phyloP scores from a whole-genome alignment of 1,140 invertebrate species.

The Cyclina sinensis region DNA sequence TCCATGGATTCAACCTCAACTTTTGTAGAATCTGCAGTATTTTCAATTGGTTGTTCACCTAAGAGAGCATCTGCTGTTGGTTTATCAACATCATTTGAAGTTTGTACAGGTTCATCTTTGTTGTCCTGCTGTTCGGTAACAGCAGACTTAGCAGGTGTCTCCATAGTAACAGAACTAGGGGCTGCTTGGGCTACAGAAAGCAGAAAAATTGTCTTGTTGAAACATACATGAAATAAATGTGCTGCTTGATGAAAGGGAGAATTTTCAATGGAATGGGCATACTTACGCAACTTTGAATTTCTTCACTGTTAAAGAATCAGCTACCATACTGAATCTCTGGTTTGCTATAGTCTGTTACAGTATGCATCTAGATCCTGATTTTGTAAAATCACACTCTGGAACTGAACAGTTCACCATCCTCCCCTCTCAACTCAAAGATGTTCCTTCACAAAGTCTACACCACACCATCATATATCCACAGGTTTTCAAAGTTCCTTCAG shows the following conservation, averaged over 20 bases:
- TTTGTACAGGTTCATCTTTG: background rate
- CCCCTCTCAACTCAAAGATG: too few species aligned
- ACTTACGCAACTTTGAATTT: conserved; percentile 43
- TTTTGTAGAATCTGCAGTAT: background rate
- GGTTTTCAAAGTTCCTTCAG: too few species aligned
- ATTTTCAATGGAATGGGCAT: conserved; percentile 32
- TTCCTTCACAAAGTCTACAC: too few species aligned
- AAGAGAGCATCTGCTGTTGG: background rate
- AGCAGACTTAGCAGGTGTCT: conserved; percentile 29
- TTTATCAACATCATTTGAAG: conserved; percentile 14
- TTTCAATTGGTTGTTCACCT: background rate
- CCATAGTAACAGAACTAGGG: conserved; percentile 52
- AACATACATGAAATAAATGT: conserved; percentile 39
- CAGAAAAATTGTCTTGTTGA: conserved; percentile 69
- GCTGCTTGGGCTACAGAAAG: conserved; percentile 64
- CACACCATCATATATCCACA: too few species aligned
- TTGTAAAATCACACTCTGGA: background rate
- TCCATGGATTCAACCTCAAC: background rate
- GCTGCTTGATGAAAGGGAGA: background rate
- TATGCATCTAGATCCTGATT: background rate
- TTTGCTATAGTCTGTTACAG: background rate
- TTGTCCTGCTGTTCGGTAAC: conserved; percentile 29
- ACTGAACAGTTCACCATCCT: too few species aligned
- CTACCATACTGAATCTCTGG: background rate
- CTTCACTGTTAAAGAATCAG: too few species aligned